phyloP scores from a whole-genome alignment of 2,113 vertebrate genomes.

The Ammodytes marinus region DNA sequence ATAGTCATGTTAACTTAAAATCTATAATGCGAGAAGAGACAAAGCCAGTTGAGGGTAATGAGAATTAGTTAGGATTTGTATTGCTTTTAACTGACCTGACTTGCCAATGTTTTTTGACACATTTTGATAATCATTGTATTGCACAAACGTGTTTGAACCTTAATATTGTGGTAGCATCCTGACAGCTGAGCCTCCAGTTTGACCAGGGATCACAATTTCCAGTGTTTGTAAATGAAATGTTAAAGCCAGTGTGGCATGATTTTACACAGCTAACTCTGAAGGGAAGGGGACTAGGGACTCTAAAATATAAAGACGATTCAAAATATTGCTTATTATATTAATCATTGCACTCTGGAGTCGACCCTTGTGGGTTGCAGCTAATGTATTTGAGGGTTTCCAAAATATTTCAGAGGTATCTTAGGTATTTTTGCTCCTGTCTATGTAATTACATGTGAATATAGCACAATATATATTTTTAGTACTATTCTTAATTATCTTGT shows the following conservation, averaged over 20 bases:
- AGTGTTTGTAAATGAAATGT: not conserved
- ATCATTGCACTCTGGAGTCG: not conserved
- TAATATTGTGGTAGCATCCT: not conserved
- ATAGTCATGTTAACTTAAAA: not conserved
- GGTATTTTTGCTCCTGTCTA: no score
- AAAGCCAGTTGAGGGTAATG: not conserved
- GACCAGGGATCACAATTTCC: no score
- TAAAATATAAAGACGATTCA: not conserved
- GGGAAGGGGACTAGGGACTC: not conserved
- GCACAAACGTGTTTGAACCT: not conserved
- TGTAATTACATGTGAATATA: not conserved
- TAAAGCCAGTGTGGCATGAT: not conserved
- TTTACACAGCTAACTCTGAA: not conserved
- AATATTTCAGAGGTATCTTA: no score
- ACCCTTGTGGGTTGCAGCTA: no score
- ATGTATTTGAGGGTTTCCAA: no score
- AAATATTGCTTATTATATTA: not conserved
- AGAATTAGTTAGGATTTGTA: not conserved
- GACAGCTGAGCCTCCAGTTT: not conserved
- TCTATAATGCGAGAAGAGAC: not conserved
- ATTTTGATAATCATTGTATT: not conserved
- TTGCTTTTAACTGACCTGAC: not conserved
- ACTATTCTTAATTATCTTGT: slow-evolving; percentile 17
- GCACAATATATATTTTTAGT: no score
- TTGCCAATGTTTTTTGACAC: not conserved